Evolutionary conservation across 2,113 vertebrate species (phyloP), one percentile per base, ranked within the genome.

Genomic region (Coptodon bakossiorum): DNA sequence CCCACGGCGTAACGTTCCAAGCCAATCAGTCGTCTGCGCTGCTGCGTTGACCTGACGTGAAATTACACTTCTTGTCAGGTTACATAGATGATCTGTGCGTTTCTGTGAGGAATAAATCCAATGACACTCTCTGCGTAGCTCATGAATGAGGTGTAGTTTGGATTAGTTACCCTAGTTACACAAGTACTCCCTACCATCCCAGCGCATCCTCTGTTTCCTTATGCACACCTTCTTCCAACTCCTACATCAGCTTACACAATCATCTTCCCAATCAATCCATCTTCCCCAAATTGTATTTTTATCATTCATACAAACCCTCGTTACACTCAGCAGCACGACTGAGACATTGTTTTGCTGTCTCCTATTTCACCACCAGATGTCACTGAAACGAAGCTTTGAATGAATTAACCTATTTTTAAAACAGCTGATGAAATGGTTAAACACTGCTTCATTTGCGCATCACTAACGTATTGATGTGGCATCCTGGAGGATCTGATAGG

Each of bases 1-100:
- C 59, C 59, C 29, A 63, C 1, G 0, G 16, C 16, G 0, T 17
- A 61, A 61, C 24, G 4, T 56, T 56, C 54, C 11, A 56, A 56
- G 4, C 54, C 54, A 56, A 56, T 56, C 54, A 1, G 54, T 56
- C 11, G 0, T 56, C 22, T 27, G 54, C 1, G 1, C 24, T 56
- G 22, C 4, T 57, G 54, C 6, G 4, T 57, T 16, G 56, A 5
- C 3, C 24, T 57, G 54, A 57, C 3, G 4, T 57, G 12, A 27
- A 14, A 2, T 4, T 57, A 57, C 9, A 63, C 16, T 63, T 1
- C 1, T 34, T 61, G 31, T 63, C 31, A 11, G 59, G 59, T 63
- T 34, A 61, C 1, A 22, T 22, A 22, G 22, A 22, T 43, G 11
- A 71, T 22, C 3, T 24, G 12, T 36, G 61, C 7, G 31, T 38